These are phyloP conservation scores for Tetrax tetrax DNA, from an alignment of 2,113 vertebrate species.

Conservation along the genomic window DNA sequence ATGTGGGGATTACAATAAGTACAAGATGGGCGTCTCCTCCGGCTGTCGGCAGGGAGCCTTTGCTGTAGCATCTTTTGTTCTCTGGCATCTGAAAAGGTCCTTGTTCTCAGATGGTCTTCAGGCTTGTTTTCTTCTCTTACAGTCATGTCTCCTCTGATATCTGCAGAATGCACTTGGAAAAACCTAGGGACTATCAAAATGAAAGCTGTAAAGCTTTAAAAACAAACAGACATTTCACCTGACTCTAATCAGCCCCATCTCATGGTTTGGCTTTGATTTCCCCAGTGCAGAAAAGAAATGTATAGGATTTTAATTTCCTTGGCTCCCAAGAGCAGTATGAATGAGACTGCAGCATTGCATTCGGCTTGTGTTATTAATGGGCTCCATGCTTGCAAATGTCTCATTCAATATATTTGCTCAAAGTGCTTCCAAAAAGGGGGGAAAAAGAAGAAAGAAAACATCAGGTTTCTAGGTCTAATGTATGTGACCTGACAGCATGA, in stretches of 20 bases:
- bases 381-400: constrained; percentile 59
- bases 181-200: background rate
- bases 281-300: constrained; percentile 32
- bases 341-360: constrained; percentile 8
- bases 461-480: constrained; percentile 31
- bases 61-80: background rate
- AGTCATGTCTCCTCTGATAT: background rate
- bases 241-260: constrained; percentile 62
- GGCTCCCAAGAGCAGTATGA: constrained; percentile 28
- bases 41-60: background rate
- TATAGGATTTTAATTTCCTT: constrained; percentile 54
- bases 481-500: constrained; percentile 53
- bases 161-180: background rate
- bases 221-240: constrained; percentile 56
- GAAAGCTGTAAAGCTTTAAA: constrained; percentile 48
- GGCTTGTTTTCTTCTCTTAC: background rate
- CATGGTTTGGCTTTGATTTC: constrained; percentile 59
- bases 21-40: background rate
- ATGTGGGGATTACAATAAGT: background rate
- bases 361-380: constrained; percentile 51
- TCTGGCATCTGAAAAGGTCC: background rate
- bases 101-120: background rate
- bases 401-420: constrained; percentile 46
- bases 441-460: constrained; percentile 15
- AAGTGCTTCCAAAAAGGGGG: constrained; percentile 14